These are phyloP conservation scores for Drosophila setifemur DNA, from an alignment of 1,140 invertebrate species.

Conservation along the genomic window DNA sequence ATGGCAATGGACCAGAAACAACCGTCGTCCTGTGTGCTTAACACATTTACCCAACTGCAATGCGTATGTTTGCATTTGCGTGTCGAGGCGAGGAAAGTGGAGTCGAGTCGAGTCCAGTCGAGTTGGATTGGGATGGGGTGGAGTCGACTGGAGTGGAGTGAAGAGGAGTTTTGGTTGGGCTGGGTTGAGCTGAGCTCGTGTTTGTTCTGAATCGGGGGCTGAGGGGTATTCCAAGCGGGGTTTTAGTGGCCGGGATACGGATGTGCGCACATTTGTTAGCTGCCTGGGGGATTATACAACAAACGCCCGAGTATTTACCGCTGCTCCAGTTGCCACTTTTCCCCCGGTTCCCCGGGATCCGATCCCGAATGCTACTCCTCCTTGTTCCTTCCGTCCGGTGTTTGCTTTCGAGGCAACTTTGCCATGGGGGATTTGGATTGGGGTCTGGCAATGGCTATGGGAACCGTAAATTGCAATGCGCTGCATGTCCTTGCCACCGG, in stretches of 20 bases:
- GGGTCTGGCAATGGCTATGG: conserved; percentile 19
- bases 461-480: conserved; percentile 58
- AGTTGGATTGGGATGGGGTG: neutral
- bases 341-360: neutral
- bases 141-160: neutral
- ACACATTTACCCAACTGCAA: conserved; percentile 71
- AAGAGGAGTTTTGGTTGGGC: neutral
- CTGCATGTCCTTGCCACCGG: conserved; percentile 38
- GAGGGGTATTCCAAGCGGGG: conserved; percentile 33
- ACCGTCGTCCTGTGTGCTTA: conserved; percentile 48
- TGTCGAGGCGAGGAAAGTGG: conserved; percentile 44
- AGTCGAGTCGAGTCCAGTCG: conserved; percentile 11
- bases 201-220: conserved; percentile 41
- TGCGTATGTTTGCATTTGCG: conserved; percentile 75
- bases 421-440: conserved; percentile 32
- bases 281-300: conserved; percentile 72
- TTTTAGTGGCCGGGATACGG: conserved; percentile 60
- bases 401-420: conserved; percentile 47
- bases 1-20: conserved; percentile 67
- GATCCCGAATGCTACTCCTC: conserved; percentile 10
- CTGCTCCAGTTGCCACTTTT: conserved; percentile 9
- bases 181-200: conserved; percentile 18
- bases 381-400: conserved; percentile 4
- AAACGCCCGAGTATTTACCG: conserved; percentile 64
- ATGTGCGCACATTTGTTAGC: conserved; percentile 76